A percentile compares a stretch with the other conserved stretches of the same genome.
phyloP scores from a whole-genome alignment of 2,797 vertebrate genomes.

The Trachops cirrhosus region DNA sequence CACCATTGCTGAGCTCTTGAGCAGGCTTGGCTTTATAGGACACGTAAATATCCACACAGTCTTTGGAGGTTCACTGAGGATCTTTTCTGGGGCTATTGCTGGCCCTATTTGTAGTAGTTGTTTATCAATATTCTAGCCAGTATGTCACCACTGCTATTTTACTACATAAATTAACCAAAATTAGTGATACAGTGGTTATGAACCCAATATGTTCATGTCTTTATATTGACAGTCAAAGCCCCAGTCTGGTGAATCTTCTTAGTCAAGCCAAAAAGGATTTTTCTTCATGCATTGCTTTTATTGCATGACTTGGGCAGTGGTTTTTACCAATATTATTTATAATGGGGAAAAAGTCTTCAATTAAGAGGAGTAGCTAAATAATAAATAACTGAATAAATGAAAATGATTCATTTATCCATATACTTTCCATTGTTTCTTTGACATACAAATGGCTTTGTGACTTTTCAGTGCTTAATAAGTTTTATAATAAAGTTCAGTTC shows the following conservation, averaged over 20 bases:
- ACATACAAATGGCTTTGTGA: background rate
- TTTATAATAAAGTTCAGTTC: background rate
- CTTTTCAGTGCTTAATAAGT: background rate
- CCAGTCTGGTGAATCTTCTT: background rate
- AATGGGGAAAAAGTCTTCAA: background rate
- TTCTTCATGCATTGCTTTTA: background rate
- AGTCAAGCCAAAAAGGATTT: background rate
- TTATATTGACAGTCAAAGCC: background rate
- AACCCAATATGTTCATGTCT: background rate
- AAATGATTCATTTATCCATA: background rate
- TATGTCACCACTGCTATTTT: background rate
- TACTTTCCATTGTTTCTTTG: background rate
- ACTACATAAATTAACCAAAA: background rate
- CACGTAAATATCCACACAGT: background rate
- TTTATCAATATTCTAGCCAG: background rate
- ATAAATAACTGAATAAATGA: background rate
- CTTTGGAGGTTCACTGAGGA: slow-evolving; percentile 52
- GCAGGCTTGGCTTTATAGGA: fast-evolving
- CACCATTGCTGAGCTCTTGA: fast-evolving
- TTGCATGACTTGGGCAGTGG: background rate
- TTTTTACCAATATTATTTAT: background rate
- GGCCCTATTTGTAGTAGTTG: slow-evolving; percentile 63
- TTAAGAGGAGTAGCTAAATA: background rate
- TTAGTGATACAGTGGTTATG: background rate
- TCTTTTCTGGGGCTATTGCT: slow-evolving; percentile 66